A percentile compares a stretch with the other conserved stretches of the same genome.
Evolutionary conservation across 2,888 invertebrate species (phyloP).

Genomic region (Marasmarcha lunaedactyla): DNA sequence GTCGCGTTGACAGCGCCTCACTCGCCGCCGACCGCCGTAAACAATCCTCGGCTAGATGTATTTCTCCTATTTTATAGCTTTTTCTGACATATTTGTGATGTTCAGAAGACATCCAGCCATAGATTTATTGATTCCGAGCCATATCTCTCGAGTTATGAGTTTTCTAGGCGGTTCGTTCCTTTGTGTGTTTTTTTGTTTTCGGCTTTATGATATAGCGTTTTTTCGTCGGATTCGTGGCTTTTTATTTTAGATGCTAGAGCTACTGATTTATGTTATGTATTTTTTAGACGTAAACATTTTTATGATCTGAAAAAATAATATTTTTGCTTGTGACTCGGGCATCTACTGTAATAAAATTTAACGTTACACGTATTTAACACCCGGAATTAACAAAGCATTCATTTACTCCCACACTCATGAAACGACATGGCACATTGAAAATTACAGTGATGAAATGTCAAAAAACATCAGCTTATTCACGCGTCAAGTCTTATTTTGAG

Average conservation of each 20-base stretch:
- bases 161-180: conserved; percentile 35
- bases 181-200: conserved; percentile 29
- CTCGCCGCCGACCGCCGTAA: conserved; percentile 16
- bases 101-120: conserved; percentile 33
- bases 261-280: conserved; percentile 1
- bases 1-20: not conserved
- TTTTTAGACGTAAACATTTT: no score
- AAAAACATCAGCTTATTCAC: not conserved
- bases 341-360: no score
- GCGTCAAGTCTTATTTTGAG: not conserved
- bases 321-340: no score
- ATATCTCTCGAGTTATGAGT: conserved; percentile 39
- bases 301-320: no score
- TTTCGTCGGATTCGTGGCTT: conserved; percentile 16
- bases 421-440: no score
- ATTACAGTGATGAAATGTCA: not conserved
- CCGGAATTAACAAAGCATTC: no score
- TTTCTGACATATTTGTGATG: conserved; percentile 67
- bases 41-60: conserved; percentile 50
- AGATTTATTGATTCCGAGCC: conserved; percentile 53
- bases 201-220: conserved; percentile 39
- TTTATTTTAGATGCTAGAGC: not conserved
- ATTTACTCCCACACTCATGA: no score
- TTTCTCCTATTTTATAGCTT: conserved; percentile 50
- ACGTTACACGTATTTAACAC: no score